These are phyloP conservation scores for Coleophora flavipennella DNA, from an alignment of 2,888 invertebrate species.

Conservation along the genomic window DNA sequence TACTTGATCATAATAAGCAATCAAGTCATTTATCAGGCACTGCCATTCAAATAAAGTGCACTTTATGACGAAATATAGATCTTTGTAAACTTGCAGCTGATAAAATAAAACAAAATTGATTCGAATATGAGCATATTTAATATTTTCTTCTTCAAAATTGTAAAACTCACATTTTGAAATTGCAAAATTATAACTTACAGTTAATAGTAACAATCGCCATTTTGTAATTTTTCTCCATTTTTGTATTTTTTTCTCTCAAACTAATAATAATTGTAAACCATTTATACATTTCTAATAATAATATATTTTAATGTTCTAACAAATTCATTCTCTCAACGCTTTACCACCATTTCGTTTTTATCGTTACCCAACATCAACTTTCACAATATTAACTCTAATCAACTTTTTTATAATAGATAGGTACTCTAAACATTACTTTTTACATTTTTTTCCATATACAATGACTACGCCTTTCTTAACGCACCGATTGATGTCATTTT, in stretches of 20 bases:
- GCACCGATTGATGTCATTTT: conserved; percentile 51
- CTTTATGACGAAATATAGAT: too few relatives aligned
- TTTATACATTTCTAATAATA: conserved; percentile 71
- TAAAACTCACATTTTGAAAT: conserved; percentile 74
- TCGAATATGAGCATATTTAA: conserved; percentile 72
- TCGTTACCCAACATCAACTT: conserved; percentile 61
- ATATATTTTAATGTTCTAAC: conserved; percentile 72
- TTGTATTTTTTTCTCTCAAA: conserved; percentile 58
- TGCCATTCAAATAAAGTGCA: too few relatives aligned
- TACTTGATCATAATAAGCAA: too few relatives aligned
- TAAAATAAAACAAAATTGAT: conserved; percentile 37
- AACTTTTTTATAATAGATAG: conserved; percentile 60
- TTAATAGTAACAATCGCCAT: conserved; percentile 71
- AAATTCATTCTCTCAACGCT: conserved; percentile 68
- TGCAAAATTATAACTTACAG: conserved; percentile 73
- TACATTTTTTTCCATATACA: conserved; percentile 57
- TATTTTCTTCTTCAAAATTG: conserved; percentile 73
- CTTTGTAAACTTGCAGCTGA: too few relatives aligned
- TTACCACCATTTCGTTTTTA: conserved; percentile 54
- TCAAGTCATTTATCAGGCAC: too few relatives aligned
- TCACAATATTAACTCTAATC: conserved; percentile 50
- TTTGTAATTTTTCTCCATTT: conserved; percentile 52
- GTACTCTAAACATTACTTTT: conserved; percentile 64
- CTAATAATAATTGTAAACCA: conserved; percentile 69
- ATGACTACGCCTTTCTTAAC: conserved; percentile 48